Conservation (phyloP, 2,113 vertebrate species). For the Phaetusa simplex region DNA sequence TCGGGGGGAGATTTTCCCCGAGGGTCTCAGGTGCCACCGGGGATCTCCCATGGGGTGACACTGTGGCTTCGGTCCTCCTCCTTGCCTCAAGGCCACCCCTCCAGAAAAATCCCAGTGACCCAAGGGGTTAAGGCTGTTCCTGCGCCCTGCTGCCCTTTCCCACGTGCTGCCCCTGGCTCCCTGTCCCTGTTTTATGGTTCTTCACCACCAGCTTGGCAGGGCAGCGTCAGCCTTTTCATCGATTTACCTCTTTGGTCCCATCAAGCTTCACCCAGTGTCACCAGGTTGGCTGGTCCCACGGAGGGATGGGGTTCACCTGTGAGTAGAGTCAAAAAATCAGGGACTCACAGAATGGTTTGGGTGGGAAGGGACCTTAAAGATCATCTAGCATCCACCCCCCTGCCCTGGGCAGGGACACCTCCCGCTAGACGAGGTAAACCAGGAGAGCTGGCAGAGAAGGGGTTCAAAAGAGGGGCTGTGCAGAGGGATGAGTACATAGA, state of each 20-base stretch:
- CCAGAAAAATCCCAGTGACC: background rate
- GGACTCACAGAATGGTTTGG: background rate
- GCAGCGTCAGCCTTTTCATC: background rate
- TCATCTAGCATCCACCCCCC: background rate
- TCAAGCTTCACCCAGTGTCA: background rate
- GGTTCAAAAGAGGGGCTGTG: background rate
- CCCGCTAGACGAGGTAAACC: background rate
- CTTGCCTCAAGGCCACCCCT: background rate
- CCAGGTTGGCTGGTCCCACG: background rate
- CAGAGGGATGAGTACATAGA: no score
- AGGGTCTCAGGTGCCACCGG: background rate
- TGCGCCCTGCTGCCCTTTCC: rapidly evolving
- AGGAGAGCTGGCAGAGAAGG: background rate
- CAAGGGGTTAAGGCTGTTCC: rapidly evolving
- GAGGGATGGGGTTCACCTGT: background rate
- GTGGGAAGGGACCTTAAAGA: background rate
- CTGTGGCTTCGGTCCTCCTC: background rate
- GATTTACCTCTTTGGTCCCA: background rate
- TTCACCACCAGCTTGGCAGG: background rate
- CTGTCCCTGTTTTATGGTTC: background rate
- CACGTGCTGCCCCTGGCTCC: background rate
- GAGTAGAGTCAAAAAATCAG: background rate
- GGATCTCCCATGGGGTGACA: background rate
- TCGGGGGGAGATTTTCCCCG: rapidly evolving
- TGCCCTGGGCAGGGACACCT: background rate